Conservation (phyloP, 2,888 invertebrate genomes). For the Apotomis capreana region DNA sequence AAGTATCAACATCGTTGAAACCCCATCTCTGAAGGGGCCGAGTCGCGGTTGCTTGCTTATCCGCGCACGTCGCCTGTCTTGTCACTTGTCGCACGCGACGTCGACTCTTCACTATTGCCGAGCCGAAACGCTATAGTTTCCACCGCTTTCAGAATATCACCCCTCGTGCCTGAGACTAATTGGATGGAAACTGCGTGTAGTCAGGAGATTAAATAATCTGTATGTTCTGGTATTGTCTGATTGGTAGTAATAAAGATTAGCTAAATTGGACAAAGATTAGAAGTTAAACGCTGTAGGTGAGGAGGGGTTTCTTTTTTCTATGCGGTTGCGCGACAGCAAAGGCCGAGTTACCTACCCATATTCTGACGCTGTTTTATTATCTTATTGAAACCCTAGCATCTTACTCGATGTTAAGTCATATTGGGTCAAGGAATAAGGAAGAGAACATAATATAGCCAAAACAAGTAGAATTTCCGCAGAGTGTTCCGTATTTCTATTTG, state of each 20-base stretch:
- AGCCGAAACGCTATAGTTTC: slow-evolving; percentile 63
- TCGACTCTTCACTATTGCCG: slow-evolving; percentile 60
- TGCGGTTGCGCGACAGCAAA: no score
- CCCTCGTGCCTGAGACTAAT: slow-evolving; percentile 38
- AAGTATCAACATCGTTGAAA: slow-evolving; percentile 59
- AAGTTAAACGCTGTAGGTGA: no score
- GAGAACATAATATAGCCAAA: no score
- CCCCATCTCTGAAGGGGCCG: slow-evolving; percentile 48
- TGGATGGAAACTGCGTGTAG: slow-evolving; percentile 39
- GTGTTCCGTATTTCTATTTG: no score
- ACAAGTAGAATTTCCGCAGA: no score
- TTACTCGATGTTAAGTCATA: no score
- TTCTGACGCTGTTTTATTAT: no score
- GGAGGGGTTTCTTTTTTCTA: no score
- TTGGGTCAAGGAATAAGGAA: no score
- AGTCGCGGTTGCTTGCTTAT: slow-evolving; percentile 67
- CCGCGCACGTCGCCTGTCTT: slow-evolving; percentile 71
- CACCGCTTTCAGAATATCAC: slow-evolving; percentile 53
- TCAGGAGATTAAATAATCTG: slow-evolving; percentile 26
- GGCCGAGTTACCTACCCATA: no score
- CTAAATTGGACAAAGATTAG: no score
- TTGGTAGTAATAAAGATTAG: background rate
- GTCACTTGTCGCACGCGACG: slow-evolving; percentile 77
- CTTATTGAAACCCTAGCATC: no score
- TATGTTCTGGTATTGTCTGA: slow-evolving; percentile 7